These are phyloP conservation scores for Lordiphosa collinella DNA, from an alignment of 1,140 invertebrate genomes.

Conservation along the genomic window DNA sequence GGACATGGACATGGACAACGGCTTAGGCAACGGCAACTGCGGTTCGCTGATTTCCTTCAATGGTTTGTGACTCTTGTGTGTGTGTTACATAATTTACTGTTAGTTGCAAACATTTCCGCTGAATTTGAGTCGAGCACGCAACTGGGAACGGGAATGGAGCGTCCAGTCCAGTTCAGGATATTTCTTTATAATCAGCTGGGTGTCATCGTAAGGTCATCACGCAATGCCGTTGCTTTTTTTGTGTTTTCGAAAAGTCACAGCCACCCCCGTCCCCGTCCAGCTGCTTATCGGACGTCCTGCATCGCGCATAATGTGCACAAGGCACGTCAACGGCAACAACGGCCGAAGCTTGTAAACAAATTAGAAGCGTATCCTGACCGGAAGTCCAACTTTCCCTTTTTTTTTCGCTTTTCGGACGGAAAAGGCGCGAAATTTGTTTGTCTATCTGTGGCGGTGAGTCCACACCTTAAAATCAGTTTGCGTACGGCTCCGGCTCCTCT, in stretches of 20 bases:
- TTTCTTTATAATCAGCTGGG: slow-evolving; percentile 75
- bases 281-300: slow-evolving; percentile 52
- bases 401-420: slow-evolving; percentile 22
- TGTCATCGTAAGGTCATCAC: slow-evolving; percentile 79
- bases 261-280: slow-evolving; percentile 5
- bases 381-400: slow-evolving; percentile 67
- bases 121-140: slow-evolving; percentile 64
- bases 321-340: slow-evolving; percentile 60
- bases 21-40: slow-evolving; percentile 66
- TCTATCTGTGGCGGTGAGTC: slow-evolving; percentile 11
- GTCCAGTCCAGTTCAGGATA: slow-evolving; percentile 24
- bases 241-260: slow-evolving; percentile 25
- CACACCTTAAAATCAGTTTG: slow-evolving; percentile 68
- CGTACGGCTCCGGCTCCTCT: slow-evolving; percentile 35
- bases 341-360: slow-evolving; percentile 63
- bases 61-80: slow-evolving; percentile 34
- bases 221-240: slow-evolving; percentile 33
- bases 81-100: slow-evolving; percentile 74
- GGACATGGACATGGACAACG: slow-evolving; percentile 36
- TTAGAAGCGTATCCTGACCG: slow-evolving; percentile 73
- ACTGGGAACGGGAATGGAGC: slow-evolving; percentile 1
- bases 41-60: slow-evolving; percentile 68
- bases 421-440: slow-evolving; percentile 70
- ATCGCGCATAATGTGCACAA: slow-evolving; percentile 65
- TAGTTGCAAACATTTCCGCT: slow-evolving; percentile 74